Conservation (phyloP, 2,888 invertebrate species). For the Eulithis testata region DNA sequence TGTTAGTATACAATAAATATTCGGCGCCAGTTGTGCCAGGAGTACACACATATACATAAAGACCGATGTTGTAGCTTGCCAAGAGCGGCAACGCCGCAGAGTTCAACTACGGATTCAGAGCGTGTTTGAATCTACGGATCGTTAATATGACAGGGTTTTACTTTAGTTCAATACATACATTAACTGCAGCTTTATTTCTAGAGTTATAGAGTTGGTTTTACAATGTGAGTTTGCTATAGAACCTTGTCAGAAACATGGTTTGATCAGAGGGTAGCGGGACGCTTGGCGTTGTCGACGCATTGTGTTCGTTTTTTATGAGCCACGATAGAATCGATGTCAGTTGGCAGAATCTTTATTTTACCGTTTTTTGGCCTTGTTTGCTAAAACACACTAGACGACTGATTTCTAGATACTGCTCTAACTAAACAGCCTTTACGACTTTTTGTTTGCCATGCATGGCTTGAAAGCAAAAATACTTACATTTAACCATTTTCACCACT, state of each 20-base stretch:
- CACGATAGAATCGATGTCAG: constrained; percentile 82
- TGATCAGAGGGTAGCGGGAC: constrained; percentile 78
- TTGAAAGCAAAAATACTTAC: no score
- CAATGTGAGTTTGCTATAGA: constrained; percentile 28
- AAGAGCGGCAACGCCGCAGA: constrained; percentile 80
- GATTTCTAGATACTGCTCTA: constrained; percentile 27
- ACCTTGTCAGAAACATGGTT: constrained; percentile 56
- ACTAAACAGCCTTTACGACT: neutral
- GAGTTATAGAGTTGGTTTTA: constrained; percentile 42
- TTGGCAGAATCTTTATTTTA: constrained; percentile 83
- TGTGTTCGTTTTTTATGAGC: constrained; percentile 78
- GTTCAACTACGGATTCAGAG: constrained; percentile 74
- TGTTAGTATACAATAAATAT: constrained; percentile 85
- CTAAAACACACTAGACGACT: constrained; percentile 36
- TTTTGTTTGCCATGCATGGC: no score
- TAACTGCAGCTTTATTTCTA: constrained; percentile 41
- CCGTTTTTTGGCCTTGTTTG: constrained; percentile 82
- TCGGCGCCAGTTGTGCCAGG: constrained; percentile 83
- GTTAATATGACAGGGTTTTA: constrained; percentile 61
- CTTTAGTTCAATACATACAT: constrained; percentile 15
- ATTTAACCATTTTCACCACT: no score
- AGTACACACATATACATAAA: constrained; percentile 82
- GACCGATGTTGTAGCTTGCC: constrained; percentile 70
- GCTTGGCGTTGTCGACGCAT: constrained; percentile 70
- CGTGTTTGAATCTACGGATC: constrained; percentile 64